Conservation (phyloP, 2,888 invertebrate genomes). For the Palloptera scutellata region DNA sequence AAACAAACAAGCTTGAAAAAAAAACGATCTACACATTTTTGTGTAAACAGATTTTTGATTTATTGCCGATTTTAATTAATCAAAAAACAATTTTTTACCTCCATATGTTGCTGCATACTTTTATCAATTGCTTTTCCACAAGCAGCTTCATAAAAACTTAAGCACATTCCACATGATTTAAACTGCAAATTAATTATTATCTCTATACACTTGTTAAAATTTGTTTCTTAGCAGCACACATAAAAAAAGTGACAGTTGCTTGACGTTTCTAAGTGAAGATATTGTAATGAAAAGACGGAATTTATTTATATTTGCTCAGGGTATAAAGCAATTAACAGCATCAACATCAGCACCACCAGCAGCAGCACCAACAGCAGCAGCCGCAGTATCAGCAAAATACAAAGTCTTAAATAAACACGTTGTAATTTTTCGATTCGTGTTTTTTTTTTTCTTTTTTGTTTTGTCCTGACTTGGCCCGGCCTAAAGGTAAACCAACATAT, state of each 20-base stretch:
- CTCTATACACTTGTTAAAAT: neutral
- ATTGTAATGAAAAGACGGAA: neutral
- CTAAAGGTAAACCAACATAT: too few species aligned
- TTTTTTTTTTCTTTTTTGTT: too few species aligned
- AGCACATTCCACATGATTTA: too few species aligned
- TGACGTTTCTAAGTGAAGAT: neutral
- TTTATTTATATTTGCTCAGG: neutral
- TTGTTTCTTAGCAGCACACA: neutral
- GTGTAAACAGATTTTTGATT: constrained; percentile 38
- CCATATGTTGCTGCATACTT: neutral
- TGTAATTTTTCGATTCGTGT: too few species aligned
- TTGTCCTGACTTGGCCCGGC: too few species aligned
- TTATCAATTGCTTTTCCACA: neutral
- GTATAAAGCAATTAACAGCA: neutral
- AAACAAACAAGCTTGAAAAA: constrained; percentile 12
- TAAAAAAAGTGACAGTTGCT: constrained; percentile 1
- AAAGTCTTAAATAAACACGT: too few species aligned
- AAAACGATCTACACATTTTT: too few species aligned
- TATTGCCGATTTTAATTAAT: constrained; percentile 39
- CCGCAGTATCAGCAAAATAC: too few species aligned
- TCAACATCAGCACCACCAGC: neutral
- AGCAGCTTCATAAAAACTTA: too few species aligned
- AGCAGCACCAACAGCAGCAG: too few species aligned
- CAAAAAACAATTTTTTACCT: constrained; percentile 7
- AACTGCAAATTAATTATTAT: neutral